Percentiles rank a stretch among this genome's conserved stretches.
These are phyloP conservation scores for Syngnathus rostellatus DNA, from an alignment of 2,797 vertebrate species.

Conservation along the genomic window DNA sequence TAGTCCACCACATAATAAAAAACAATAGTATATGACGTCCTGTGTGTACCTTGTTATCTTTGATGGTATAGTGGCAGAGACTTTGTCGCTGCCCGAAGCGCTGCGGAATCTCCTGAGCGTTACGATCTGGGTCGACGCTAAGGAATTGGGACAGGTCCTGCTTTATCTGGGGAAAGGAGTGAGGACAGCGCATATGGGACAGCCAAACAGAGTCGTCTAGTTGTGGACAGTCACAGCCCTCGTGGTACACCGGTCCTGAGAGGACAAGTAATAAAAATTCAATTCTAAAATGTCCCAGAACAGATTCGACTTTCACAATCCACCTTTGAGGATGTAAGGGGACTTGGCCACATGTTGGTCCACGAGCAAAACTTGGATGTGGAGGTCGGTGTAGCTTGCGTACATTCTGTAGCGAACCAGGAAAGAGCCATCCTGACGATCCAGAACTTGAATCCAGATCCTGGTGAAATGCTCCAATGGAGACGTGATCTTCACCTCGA, in stretches of 20 bases:
- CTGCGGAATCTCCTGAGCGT: constrained; percentile 81
- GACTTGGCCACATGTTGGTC: constrained; percentile 78
- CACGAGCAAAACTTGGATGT: constrained; percentile 74
- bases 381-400: constrained; percentile 82
- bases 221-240: constrained; percentile 87
- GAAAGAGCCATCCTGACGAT: constrained; percentile 91
- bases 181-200: constrained; percentile 81
- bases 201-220: constrained; percentile 74
- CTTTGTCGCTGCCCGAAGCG: constrained; percentile 92
- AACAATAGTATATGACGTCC: not conserved
- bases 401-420: constrained; percentile 95
- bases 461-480: constrained; percentile 82
- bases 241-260: constrained; percentile 85
- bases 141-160: constrained; percentile 76
- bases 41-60: constrained; percentile 82
- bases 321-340: constrained; percentile 86
- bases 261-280: not conserved
- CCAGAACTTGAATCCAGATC: constrained; percentile 89
- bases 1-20: not conserved
- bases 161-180: constrained; percentile 81
- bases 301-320: constrained; percentile 13
- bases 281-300: not conserved
- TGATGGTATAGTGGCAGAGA: constrained; percentile 93
- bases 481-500: constrained; percentile 83
- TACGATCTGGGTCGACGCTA: constrained; percentile 79